Conservation (phyloP, 1,140 invertebrate genomes). For the Eumaeus atala region DNA sequence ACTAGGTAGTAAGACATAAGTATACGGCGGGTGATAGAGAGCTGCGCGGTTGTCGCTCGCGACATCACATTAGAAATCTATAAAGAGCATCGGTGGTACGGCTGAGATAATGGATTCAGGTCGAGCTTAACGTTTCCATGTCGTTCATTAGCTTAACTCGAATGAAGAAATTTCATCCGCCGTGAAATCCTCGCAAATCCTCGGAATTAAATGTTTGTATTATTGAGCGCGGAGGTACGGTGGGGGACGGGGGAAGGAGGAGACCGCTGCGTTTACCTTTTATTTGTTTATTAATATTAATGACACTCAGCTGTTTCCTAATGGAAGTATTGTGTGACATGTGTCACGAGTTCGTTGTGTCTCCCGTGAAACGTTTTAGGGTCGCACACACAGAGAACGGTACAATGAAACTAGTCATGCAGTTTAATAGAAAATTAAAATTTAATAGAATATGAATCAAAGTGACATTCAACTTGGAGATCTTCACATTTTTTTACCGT, state of each 20-base stretch:
- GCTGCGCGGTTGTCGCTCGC: not conserved
- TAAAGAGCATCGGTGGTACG: not conserved
- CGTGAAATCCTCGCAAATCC: conserved; percentile 5
- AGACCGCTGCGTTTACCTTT: not conserved
- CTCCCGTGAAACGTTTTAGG: no score
- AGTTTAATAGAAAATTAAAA: no score
- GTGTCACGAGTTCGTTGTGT: no score
- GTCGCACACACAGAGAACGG: no score
- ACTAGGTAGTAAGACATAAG: no score
- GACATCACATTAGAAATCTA: not conserved
- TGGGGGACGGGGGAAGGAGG: no score
- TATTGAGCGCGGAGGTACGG: not conserved
- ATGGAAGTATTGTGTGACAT: not conserved
- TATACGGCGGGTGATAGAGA: no score
- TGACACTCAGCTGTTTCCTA: conserved; percentile 2
- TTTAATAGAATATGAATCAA: no score
- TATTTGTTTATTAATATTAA: not conserved
- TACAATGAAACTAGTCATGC: no score
- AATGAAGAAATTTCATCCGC: not conserved
- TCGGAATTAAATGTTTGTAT: conserved; percentile 7
- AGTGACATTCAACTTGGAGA: no score
- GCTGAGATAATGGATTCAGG: not conserved
- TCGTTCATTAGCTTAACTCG: conserved; percentile 4
- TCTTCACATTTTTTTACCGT: no score
- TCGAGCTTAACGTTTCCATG: conserved; percentile 3